Percentiles rank a stretch among this genome's conserved stretches.
Conservation (phyloP, 1,140 invertebrate species). For the Ptiloglossa arizonensis region DNA sequence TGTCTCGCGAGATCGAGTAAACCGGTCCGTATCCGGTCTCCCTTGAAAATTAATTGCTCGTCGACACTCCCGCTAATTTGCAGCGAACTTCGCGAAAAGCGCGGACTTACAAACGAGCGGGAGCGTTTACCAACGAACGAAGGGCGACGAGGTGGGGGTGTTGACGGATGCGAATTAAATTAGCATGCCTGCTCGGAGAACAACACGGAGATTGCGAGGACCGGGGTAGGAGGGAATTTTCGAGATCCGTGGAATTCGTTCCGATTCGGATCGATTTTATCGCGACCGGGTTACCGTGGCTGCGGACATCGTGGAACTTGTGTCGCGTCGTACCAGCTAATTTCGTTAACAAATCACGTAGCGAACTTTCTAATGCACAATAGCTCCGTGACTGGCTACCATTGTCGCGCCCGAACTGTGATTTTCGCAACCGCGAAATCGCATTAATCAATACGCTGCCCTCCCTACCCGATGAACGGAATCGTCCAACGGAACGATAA, state of each 20-base stretch:
- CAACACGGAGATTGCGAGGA: not conserved
- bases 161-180: constrained; percentile 12
- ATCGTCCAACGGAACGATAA: constrained; percentile 15
- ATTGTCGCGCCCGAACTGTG: not conserved
- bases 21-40: not conserved
- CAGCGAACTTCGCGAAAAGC: constrained; percentile 2
- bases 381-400: not conserved
- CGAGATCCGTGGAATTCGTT: constrained; percentile 11
- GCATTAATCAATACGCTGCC: constrained; percentile 43
- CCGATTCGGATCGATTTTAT: constrained; percentile 50
- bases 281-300: not conserved
- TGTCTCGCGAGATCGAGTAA: constrained; percentile 4
- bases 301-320: not conserved
- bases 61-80: constrained; percentile 30
- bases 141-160: too few relatives aligned
- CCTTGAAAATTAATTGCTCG: constrained; percentile 36
- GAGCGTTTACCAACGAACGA: not conserved
- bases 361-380: constrained; percentile 45
- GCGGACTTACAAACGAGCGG: not conserved
- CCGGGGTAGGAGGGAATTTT: not conserved
- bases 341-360: constrained; percentile 56
- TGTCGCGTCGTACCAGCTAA: constrained; percentile 22
- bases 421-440: constrained; percentile 30
- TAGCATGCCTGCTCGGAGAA: constrained; percentile 15
- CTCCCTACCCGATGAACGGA: not conserved